Evolutionary conservation across 2,888 invertebrate genomes (phyloP).

Genomic region (Podabrus alpinus): DNA sequence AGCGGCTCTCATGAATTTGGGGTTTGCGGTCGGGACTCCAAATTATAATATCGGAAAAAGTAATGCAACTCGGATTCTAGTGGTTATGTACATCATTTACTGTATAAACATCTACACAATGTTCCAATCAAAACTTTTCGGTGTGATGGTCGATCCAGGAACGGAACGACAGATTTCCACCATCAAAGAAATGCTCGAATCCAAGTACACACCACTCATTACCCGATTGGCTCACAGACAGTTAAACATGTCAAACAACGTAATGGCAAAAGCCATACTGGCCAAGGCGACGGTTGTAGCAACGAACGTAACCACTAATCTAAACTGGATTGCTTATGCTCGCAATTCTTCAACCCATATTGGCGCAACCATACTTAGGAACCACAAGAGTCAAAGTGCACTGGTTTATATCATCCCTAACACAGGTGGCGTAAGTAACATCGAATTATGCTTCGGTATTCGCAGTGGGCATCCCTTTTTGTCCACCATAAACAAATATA

Average conservation of each 20-base stretch:
- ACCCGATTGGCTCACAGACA: background rate
- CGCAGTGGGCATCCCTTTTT: background rate
- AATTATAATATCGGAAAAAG: background rate
- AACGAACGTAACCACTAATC: background rate
- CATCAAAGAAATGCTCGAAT: background rate
- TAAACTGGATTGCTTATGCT: background rate
- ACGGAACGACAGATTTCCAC: background rate
- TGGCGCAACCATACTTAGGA: background rate
- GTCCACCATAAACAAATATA: background rate
- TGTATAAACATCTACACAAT: background rate
- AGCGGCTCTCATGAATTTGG: background rate
- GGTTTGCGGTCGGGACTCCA: background rate
- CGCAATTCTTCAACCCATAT: background rate
- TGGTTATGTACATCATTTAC: background rate
- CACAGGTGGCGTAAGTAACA: background rate
- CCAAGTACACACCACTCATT: background rate
- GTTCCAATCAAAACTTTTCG: background rate
- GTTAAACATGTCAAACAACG: background rate
- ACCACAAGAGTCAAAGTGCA: background rate
- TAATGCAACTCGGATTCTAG: background rate
- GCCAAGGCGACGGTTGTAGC: background rate
- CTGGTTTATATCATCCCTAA: background rate
- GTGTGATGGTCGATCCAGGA: background rate
- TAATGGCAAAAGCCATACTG: background rate
- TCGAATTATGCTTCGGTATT: background rate